phyloP scores from a whole-genome alignment of 2,113 vertebrate species.

The Leucosticte australis region DNA sequence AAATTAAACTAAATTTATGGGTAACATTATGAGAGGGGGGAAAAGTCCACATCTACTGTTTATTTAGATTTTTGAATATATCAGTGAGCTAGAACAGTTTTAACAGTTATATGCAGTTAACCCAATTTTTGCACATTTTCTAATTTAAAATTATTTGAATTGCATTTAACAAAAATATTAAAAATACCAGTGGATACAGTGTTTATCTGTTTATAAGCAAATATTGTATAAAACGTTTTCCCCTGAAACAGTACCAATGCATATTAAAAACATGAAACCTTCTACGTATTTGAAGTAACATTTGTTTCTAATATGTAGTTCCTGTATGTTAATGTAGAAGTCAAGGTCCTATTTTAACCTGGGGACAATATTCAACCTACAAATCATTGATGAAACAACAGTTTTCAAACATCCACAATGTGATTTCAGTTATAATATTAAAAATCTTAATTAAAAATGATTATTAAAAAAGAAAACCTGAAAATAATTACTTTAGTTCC shows the following conservation, averaged over 20 bases:
- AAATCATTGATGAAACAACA: neutral
- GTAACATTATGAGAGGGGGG: fast-evolving
- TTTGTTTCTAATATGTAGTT: neutral
- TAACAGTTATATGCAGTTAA: neutral
- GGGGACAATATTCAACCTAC: neutral
- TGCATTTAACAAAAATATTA: neutral
- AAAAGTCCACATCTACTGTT: neutral
- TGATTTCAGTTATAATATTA: neutral
- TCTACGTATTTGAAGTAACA: neutral
- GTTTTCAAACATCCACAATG: neutral
- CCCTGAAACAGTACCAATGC: neutral
- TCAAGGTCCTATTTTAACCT: neutral
- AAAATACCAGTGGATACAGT: neutral
- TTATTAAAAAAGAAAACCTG: neutral
- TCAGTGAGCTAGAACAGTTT: neutral
- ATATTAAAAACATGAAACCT: neutral
- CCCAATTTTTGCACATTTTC: neutral
- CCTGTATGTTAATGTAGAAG: neutral
- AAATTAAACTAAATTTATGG: neutral
- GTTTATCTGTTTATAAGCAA: neutral
- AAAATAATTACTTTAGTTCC: neutral
- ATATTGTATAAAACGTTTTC: neutral
- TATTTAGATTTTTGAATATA: neutral
- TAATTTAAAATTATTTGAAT: neutral
- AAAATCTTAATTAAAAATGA: neutral